Conservation (phyloP, 2,888 invertebrate species). For the Tipula unca region DNA sequence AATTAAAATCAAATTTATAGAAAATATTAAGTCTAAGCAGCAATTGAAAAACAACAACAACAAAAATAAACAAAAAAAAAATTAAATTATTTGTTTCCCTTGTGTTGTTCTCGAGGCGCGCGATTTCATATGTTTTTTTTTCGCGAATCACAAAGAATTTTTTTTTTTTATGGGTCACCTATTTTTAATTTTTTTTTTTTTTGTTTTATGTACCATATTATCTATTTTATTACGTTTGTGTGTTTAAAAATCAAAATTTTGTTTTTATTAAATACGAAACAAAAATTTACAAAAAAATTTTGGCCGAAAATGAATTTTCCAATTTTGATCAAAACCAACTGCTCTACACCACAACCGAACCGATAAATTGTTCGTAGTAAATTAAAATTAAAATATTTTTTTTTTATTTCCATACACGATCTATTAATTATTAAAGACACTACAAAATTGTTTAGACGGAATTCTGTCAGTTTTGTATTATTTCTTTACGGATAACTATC, state of each 20-base stretch:
- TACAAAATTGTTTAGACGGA: not conserved
- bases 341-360: not conserved
- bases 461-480: not conserved
- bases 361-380: not conserved
- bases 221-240: not conserved
- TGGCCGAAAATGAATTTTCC: not conserved
- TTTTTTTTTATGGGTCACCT: slow-evolving; percentile 17
- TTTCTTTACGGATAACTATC: not conserved
- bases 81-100: slow-evolving; percentile 8
- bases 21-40: slow-evolving; percentile 14
- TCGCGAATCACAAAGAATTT: slow-evolving; percentile 3
- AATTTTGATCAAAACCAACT: not conserved
- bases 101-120: not conserved
- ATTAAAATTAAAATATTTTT: not conserved
- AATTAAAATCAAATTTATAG: slow-evolving; percentile 16
- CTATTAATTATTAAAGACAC: not conserved
- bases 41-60: not conserved
- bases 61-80: not conserved
- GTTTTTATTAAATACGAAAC: not conserved
- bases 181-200: slow-evolving; percentile 15
- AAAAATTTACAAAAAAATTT: not conserved
- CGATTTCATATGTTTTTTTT: not conserved
- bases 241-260: not conserved
- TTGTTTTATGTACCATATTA: not conserved
- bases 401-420: not conserved